Percentiles rank a stretch among this genome's conserved stretches.
phyloP scores from a whole-genome alignment of 2,797 vertebrate species.

The Picus viridis region DNA sequence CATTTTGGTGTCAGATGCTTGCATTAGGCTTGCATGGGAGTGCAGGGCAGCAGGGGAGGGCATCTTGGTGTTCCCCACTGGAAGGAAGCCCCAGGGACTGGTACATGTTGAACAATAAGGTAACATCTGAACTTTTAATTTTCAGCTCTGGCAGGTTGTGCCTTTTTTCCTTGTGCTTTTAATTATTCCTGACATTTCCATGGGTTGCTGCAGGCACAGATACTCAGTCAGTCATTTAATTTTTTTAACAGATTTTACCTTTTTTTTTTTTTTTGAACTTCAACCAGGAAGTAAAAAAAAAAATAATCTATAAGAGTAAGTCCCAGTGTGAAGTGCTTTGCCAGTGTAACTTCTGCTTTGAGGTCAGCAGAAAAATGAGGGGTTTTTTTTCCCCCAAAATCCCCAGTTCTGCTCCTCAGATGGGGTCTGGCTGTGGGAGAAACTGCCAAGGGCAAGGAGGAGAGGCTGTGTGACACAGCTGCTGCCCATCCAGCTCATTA shows the following conservation, averaged over 20 bases:
- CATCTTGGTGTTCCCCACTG: background rate
- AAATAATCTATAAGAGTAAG: background rate
- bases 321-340: background rate
- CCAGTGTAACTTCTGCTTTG: background rate
- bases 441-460: background rate
- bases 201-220: background rate
- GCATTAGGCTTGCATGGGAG: background rate
- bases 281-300: background rate
- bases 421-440: background rate
- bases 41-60: background rate
- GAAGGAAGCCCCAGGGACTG: background rate
- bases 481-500: background rate
- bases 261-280: background rate
- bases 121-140: background rate
- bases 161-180: background rate
- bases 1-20: background rate
- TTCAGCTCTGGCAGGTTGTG: background rate
- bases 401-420: background rate
- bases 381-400: background rate
- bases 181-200: constrained; percentile 5
- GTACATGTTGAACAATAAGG: background rate
- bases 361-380: background rate
- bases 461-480: background rate
- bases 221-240: background rate
- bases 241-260: background rate